Evolutionary conservation across 53 echinoderm and acorn worm species (phyloP).

Genomic region (Echinometra lucunter): DNA sequence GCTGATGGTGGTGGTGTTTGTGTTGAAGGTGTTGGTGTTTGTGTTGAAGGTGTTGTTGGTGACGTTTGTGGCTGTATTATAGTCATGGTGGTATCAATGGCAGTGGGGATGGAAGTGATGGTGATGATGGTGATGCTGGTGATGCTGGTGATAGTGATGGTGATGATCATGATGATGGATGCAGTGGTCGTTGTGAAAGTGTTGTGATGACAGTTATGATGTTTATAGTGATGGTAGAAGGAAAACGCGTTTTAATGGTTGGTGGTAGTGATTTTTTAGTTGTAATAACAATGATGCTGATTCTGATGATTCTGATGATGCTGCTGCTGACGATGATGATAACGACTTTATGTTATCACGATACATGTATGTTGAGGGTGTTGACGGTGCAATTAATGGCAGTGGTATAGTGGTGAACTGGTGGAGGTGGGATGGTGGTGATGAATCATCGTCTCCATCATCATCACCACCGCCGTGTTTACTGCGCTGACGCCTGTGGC

Average conservation of each 20-base stretch:
- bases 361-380: no score
- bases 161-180: not conserved
- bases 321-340: no score
- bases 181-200: not conserved
- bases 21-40: not conserved
- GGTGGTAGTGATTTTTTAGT: no score
- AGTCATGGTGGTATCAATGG: not conserved
- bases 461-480: not conserved
- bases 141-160: not conserved
- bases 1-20: not conserved
- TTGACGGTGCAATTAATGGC: not conserved
- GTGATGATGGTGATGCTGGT: not conserved
- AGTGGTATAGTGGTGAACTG: not conserved
- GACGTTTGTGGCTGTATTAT: not conserved
- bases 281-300: no score
- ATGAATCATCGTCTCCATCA: no score
- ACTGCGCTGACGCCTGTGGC: not conserved
- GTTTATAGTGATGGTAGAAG: no score
- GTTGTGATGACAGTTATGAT: not conserved
- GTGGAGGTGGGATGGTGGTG: not conserved
- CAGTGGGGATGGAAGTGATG: not conserved
- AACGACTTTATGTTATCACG: no score
- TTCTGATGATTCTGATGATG: no score
- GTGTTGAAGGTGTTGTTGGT: not conserved
- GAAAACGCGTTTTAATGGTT: no score